phyloP scores from a whole-genome alignment of 2,797 vertebrate species.

The Sparus aurata region DNA sequence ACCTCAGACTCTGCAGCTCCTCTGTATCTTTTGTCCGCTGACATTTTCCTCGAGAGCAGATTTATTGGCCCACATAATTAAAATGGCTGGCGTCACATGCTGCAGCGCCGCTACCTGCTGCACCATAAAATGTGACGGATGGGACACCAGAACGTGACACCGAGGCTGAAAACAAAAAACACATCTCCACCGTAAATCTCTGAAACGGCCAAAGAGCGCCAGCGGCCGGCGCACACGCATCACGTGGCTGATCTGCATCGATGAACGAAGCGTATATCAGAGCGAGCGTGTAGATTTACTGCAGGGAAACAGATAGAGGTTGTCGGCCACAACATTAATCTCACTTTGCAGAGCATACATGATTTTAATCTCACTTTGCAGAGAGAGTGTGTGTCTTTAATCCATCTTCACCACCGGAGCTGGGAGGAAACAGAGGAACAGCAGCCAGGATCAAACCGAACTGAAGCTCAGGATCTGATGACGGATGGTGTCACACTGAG shows the following conservation, averaged over 20 bases:
- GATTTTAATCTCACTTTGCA: slow-evolving; percentile 44
- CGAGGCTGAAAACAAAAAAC: slow-evolving; percentile 46
- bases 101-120: slow-evolving; percentile 23
- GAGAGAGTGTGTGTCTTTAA: slow-evolving; percentile 42
- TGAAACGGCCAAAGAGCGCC: not conserved
- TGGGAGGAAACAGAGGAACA: not conserved
- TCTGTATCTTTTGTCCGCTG: slow-evolving; percentile 13
- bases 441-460: not conserved
- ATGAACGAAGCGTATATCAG: not conserved
- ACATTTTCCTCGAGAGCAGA: slow-evolving; percentile 47
- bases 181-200: slow-evolving; percentile 43
- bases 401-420: slow-evolving; percentile 28
- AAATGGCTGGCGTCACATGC: slow-evolving; percentile 45
- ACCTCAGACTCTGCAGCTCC: not conserved
- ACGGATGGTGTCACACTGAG: too few relatives aligned
- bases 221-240: rapidly evolving
- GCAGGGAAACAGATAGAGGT: slow-evolving; percentile 11
- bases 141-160: slow-evolving; percentile 35
- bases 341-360: slow-evolving; percentile 27
- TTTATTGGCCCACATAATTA: slow-evolving; percentile 67
- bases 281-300: slow-evolving; percentile 23
- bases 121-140: slow-evolving; percentile 59
- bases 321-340: slow-evolving; percentile 39
- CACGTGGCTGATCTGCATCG: slow-evolving; percentile 14
- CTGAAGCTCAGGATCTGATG: slow-evolving; percentile 7